Percentiles rank a stretch among this genome's conserved stretches.
Evolutionary conservation across 1,140 invertebrate species (phyloP).

Genomic region (Teleogryllus occipitalis): DNA sequence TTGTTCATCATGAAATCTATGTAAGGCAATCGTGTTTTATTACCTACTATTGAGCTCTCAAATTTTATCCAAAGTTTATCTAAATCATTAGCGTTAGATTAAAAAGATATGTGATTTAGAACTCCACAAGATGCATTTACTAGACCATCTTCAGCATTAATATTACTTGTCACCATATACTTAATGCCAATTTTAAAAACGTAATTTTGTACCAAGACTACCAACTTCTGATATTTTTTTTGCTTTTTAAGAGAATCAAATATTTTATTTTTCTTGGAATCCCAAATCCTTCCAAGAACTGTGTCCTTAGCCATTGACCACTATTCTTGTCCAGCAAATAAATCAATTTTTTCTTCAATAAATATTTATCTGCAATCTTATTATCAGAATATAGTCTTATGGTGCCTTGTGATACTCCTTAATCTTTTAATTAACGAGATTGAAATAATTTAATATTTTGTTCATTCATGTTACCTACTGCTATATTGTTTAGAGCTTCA

Average conservation of each 20-base stretch:
- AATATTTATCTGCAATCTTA: not conserved
- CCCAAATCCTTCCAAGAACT: too few species aligned
- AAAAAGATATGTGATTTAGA: not conserved
- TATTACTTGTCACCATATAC: slow-evolving; percentile 10
- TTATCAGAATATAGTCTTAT: not conserved
- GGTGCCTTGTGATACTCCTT: not conserved
- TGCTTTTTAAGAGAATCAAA: too few species aligned
- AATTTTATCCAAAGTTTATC: too few species aligned
- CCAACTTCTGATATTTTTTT: too few species aligned
- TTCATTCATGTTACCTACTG: not conserved
- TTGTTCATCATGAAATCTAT: not conserved
- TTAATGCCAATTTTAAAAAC: not conserved
- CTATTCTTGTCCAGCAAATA: not conserved
- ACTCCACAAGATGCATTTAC: slow-evolving; percentile 7
- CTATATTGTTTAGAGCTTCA: not conserved
- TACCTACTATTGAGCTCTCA: too few species aligned
- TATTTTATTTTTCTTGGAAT: too few species aligned
- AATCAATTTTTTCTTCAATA: not conserved
- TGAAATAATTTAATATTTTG: not conserved
- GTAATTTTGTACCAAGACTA: too few species aligned
- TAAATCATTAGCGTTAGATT: too few species aligned
- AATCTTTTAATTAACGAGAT: not conserved
- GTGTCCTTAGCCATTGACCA: too few species aligned
- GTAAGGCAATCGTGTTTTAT: not conserved
- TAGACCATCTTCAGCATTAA: slow-evolving; percentile 13